Conservation (phyloP, 2,113 vertebrate species). For the Rana temporaria region DNA sequence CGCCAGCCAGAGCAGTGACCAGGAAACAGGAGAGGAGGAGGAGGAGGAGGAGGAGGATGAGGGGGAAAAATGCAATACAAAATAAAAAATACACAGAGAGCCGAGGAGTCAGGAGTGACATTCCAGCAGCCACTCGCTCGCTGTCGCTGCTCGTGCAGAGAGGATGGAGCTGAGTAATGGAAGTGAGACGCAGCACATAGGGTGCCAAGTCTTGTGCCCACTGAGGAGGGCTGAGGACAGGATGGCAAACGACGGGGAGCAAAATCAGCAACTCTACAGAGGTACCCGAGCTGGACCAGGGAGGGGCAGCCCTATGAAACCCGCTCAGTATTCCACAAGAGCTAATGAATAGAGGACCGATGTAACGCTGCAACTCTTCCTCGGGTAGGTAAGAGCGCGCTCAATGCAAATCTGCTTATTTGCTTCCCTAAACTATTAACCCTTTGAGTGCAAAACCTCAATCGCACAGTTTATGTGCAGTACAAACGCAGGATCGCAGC, state of each 20-base stretch:
- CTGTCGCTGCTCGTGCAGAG: background rate
- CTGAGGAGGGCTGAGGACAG: background rate
- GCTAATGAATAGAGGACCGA: no score
- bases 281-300: background rate
- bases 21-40: background rate
- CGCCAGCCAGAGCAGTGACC: slow-evolving; percentile 16
- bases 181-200: background rate
- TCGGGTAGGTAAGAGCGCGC: no score
- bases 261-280: background rate
- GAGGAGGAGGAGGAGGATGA: no score
- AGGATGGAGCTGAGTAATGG: background rate
- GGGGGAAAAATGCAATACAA: background rate
- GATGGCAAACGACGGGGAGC: background rate
- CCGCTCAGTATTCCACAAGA: no score
- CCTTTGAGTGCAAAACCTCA: background rate
- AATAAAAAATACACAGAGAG: slow-evolving; percentile 2
- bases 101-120: slow-evolving; percentile 17
- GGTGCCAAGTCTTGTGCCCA: background rate
- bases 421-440: background rate
- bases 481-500: no score
- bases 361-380: no score
- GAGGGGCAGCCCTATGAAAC: background rate
- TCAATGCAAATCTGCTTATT: no score
- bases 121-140: slow-evolving; percentile 1
- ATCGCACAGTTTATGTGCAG: no score